These are phyloP conservation scores for Alligator mississippiensis DNA, from an alignment of 2,113 vertebrate species.

Conservation along the genomic window DNA sequence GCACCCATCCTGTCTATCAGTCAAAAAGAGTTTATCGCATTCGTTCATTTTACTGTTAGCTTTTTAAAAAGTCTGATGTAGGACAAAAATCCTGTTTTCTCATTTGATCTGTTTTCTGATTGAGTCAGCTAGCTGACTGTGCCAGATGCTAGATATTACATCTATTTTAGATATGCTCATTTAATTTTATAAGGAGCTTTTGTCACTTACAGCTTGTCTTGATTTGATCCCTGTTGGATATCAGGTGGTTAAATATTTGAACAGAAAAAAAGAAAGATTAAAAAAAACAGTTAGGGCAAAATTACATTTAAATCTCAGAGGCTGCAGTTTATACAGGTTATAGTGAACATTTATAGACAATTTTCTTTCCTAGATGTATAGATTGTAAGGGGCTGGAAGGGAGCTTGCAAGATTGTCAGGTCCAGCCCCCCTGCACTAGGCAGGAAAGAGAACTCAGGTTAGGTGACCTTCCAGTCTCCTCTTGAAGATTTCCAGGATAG, in stretches of 20 bases:
- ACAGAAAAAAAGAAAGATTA: background rate
- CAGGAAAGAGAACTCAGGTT: too few relatives aligned
- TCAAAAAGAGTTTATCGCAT: background rate
- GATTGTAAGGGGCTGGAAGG: too few relatives aligned
- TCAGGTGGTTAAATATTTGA: conserved; percentile 6
- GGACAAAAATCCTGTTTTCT: conserved; percentile 23
- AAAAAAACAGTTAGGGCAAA: background rate
- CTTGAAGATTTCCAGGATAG: too few relatives aligned
- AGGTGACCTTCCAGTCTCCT: too few relatives aligned
- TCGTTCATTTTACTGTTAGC: background rate
- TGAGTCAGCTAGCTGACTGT: background rate
- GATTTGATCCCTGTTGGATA: background rate
- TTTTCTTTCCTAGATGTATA: background rate
- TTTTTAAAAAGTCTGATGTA: conserved; percentile 25
- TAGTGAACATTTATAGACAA: conserved; percentile 13
- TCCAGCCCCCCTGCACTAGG: too few relatives aligned
- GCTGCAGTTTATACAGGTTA: conserved; percentile 18
- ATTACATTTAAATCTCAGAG: background rate
- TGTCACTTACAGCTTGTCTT: background rate
- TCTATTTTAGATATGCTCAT: background rate
- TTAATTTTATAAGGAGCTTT: background rate
- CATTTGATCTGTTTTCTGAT: conserved; percentile 35
- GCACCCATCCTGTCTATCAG: too few relatives aligned
- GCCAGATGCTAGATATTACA: background rate
- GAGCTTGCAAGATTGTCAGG: too few relatives aligned